Conservation (phyloP, 2,113 vertebrate genomes). For the Coptodon bakossiorum region DNA sequence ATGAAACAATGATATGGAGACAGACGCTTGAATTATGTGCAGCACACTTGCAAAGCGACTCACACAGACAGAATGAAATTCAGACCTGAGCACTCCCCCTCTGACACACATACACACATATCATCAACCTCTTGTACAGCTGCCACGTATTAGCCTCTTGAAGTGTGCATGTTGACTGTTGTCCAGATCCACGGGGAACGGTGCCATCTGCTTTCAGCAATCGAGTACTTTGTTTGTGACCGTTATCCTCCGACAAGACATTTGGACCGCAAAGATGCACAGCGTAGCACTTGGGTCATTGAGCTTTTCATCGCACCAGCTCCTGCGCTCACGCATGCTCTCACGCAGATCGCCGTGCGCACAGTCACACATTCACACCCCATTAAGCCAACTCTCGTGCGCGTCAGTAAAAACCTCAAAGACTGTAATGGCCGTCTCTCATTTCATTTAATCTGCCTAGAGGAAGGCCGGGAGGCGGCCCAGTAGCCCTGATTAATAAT, state of each 20-base stretch:
- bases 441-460: conserved; percentile 73
- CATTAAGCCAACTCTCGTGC: conserved; percentile 41
- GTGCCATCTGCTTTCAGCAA: conserved; percentile 2
- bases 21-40: neutral
- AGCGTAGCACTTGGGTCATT: neutral
- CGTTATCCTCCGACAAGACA: neutral
- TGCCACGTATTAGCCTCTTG: conserved; percentile 18
- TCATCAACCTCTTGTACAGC: conserved; percentile 16
- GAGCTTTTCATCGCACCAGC: conserved; percentile 29
- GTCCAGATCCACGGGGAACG: neutral
- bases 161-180: conserved; percentile 15
- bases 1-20: neutral
- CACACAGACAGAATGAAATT: neutral
- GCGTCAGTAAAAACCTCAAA: conserved; percentile 47
- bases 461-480: conserved; percentile 64
- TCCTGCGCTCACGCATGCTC: neutral
- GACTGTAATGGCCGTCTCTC: conserved; percentile 67
- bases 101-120: conserved; percentile 8
- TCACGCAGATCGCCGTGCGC: neutral
- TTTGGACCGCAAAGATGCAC: conserved; percentile 1
- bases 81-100: neutral
- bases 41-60: neutral
- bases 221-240: neutral
- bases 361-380: conserved; percentile 40
- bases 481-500: conserved; percentile 72